Evolutionary conservation across 2,888 invertebrate species (phyloP), one percentile per base, ranked within the genome.

Genomic region (Ochropleura leucogaster): DNA sequence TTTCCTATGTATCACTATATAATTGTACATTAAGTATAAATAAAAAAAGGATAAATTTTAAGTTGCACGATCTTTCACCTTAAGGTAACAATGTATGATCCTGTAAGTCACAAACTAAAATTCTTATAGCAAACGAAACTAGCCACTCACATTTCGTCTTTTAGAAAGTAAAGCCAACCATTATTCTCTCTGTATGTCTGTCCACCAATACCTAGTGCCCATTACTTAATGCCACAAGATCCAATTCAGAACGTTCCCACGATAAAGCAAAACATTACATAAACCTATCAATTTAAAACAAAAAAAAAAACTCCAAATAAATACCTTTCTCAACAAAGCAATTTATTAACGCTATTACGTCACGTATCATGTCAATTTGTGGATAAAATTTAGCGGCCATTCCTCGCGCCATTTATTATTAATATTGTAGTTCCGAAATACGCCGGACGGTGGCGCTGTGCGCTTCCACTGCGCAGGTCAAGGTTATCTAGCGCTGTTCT

Each of bases 391-490:
- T 82, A 64, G 79, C 47, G 84, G 83, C 83, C 82, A 88, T 89
- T 90, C 88, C 86, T 86, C 89, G 88, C 88, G 89, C 84, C 87
- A 92, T 91, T 89, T 87, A 79, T 87, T 89, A 88, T 89, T 89
- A 87, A 85, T 88, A 86, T 86, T 84, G 83, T 88, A 88, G 91
- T 90, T 89, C 85, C 77, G 84, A 69, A 76, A 81, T 79, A 84
- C 88, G 79, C 85, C 77, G 77, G 81, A 18, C 62, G 55, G 84
- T 84, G 86, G 90, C 91, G 90, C 84, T 89, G 76, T 83, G 76
- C 84, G 86, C 85, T 81, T 89, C 88, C 87, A 92, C 90, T 93
- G 93, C 94, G 93, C 94, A 93, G 94, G 94, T 94, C 94, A 94
- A 95, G 94, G 94, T 91, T 93, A 79, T 64, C 42, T 80, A 72